A percentile compares a stretch with the other conserved stretches of the same genome.
Conservation (phyloP, 2,113 vertebrate species). For the Varanus komodoensis region DNA sequence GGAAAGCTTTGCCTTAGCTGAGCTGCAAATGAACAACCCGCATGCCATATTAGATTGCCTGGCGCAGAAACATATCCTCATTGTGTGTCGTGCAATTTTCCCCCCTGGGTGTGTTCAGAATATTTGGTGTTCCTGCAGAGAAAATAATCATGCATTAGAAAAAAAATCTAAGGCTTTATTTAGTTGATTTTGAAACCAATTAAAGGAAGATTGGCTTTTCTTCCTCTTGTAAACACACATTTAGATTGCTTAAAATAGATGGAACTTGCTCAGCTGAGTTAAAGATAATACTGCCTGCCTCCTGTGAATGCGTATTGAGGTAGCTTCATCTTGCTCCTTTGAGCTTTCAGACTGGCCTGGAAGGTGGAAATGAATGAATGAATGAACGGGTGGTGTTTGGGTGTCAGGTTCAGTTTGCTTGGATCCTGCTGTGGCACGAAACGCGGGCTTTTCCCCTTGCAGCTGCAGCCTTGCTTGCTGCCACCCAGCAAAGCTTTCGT, state of each 20-base stretch:
- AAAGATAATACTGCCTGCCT: neutral
- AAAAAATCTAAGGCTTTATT: conserved; percentile 5
- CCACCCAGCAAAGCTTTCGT: neutral
- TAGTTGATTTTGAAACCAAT: conserved; percentile 39
- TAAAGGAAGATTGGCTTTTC: conserved; percentile 22
- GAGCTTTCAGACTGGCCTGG: neutral
- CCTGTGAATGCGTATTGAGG: neutral
- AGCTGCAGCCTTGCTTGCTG: neutral
- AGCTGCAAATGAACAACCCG: accelerated
- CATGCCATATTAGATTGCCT: accelerated
- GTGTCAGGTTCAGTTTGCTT: neutral
- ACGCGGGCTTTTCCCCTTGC: neutral
- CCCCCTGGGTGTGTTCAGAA: neutral
- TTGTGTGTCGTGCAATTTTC: neutral
- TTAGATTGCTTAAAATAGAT: conserved; percentile 40
- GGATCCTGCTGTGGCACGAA: no score
- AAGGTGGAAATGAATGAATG: neutral
- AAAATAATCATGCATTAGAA: neutral
- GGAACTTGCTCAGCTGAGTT: neutral
- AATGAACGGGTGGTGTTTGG: no score
- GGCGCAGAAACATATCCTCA: neutral
- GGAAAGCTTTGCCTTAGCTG: neutral
- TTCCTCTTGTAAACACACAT: conserved; percentile 36
- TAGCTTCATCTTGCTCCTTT: neutral
- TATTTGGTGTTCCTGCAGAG: conserved; percentile 17